phyloP scores from a whole-genome alignment of 2,888 invertebrate species.

The Octodonta nipae region DNA sequence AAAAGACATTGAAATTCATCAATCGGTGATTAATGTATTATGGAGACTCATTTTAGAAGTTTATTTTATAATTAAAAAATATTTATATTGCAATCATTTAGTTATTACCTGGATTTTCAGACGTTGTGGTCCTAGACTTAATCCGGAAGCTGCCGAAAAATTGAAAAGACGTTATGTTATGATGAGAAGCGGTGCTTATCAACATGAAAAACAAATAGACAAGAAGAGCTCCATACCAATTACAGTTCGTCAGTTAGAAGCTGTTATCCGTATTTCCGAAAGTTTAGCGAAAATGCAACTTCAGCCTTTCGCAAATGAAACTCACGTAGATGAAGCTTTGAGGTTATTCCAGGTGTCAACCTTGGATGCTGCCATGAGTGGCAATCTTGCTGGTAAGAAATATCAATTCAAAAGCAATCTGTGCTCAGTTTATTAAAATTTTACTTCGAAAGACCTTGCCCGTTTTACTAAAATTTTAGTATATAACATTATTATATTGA shows the following conservation, averaged over 20 bases:
- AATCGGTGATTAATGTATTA: too few relatives aligned
- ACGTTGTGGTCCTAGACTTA: conserved; percentile 84
- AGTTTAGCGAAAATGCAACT: conserved; percentile 95
- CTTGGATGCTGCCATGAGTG: conserved; percentile 86
- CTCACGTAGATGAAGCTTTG: conserved; percentile 88
- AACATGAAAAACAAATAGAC: conserved; percentile 77
- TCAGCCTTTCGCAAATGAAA: conserved; percentile 77
- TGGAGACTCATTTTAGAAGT: too few relatives aligned
- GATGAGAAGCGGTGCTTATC: conserved; percentile 75
- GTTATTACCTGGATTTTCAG: conserved; percentile 35
- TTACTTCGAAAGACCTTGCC: too few relatives aligned
- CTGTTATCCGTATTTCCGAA: conserved; percentile 89
- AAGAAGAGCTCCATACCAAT: conserved; percentile 79
- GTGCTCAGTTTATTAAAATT: too few relatives aligned
- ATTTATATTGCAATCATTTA: too few relatives aligned
- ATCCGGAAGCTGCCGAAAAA: conserved; percentile 70
- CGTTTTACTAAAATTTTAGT: too few relatives aligned
- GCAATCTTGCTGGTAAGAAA: conserved; percentile 65
- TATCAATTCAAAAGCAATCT: too few relatives aligned
- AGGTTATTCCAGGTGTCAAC: conserved; percentile 96
- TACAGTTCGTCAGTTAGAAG: conserved; percentile 90
- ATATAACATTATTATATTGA: too few relatives aligned
- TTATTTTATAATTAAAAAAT: too few relatives aligned
- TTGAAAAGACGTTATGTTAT: conserved; percentile 86
- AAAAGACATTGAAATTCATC: too few relatives aligned